phyloP scores from a whole-genome alignment of 2,888 invertebrate species.

The Rhagonycha lutea region DNA sequence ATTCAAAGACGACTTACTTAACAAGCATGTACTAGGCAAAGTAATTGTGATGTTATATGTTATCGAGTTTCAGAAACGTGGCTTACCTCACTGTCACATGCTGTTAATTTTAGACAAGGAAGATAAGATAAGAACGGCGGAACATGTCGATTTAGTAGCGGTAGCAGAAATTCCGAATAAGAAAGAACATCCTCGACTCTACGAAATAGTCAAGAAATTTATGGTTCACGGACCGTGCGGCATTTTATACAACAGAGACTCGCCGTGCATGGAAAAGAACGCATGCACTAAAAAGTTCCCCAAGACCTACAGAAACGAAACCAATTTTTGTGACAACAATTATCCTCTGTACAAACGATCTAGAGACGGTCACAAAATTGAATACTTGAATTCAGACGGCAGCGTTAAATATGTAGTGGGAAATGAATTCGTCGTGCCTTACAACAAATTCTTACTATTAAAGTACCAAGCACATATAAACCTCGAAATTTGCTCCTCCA shows the following conservation, averaged over 20 bases:
- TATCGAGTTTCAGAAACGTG: conserved; percentile 32
- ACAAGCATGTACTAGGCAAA: conserved; percentile 16
- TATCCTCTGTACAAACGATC: conserved; percentile 38
- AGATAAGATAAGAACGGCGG: neutral
- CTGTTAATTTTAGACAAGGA: neutral
- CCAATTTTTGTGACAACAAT: conserved; percentile 31
- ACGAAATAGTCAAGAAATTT: no score
- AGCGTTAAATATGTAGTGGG: conserved; percentile 29
- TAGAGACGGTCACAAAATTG: conserved; percentile 29
- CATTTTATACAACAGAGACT: no score
- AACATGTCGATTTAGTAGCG: neutral
- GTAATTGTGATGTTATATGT: conserved; percentile 19
- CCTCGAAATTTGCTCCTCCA: conserved; percentile 38
- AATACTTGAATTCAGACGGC: neutral
- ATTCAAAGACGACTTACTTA: conserved; percentile 16
- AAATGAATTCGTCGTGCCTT: conserved; percentile 30
- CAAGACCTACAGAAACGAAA: neutral
- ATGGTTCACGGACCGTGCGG: no score
- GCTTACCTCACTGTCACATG: conserved; percentile 15
- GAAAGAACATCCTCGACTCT: no score
- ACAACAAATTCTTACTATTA: neutral
- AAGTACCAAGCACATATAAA: conserved; percentile 35
- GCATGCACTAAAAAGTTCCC: conserved; percentile 33
- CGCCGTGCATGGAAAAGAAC: neutral
- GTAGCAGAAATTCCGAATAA: no score